Evolutionary conservation across 64 coral and sea anemone genomes (phyloP), one percentile per base, ranked within the genome.

Genomic region (Porites lutea): DNA sequence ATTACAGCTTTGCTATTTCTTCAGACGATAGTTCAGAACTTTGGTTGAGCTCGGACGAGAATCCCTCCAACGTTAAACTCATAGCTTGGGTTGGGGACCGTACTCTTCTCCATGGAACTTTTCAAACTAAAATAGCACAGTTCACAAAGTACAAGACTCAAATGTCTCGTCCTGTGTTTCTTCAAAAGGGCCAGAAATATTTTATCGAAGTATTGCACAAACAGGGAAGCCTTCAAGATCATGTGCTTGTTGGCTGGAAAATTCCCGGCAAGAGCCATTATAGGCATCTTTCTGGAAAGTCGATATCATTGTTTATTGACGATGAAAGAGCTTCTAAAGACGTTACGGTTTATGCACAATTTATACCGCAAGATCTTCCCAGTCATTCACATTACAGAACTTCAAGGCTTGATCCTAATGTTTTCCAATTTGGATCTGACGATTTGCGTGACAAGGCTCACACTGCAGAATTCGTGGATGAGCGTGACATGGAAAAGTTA

Each of bases 131-230:
- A 58, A 65, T 94, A 19, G 94, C 83, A 44, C 62, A 99, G 57
- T 99, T 99, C 86, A 93, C 87, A 21, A 99, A 99, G 59, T 99
- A 99, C 84, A 60, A 46, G 52, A 89, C 88, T 3, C 97, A 99
- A 37, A 76, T 96, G n/a, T 99, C 97, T 43, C 86, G 74, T 53
- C 87, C 90, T 63, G 48, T 99, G 22, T 96, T 86, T 53, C 74
- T 99, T 20, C 88, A 49, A 16, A 85, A 91, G 65, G 94, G 88
- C 16, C 59, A 82, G 79, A 96, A 90, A 48, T 99, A 99, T 61
- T 99, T 94, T 81, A 81, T 99, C 21, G 97, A 99, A 68, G 97
- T 88, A 4, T 82, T 99, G 59, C 97, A 99, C 59, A 99, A 99
- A 52, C 97, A 99, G 73, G 94, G 85, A 43, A 63, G 70, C 10